A percentile compares a stretch with the other conserved stretches of the same genome.
These are phyloP conservation scores for Suillia variegata DNA, from an alignment of 2,888 invertebrate genomes.

Conservation along the genomic window DNA sequence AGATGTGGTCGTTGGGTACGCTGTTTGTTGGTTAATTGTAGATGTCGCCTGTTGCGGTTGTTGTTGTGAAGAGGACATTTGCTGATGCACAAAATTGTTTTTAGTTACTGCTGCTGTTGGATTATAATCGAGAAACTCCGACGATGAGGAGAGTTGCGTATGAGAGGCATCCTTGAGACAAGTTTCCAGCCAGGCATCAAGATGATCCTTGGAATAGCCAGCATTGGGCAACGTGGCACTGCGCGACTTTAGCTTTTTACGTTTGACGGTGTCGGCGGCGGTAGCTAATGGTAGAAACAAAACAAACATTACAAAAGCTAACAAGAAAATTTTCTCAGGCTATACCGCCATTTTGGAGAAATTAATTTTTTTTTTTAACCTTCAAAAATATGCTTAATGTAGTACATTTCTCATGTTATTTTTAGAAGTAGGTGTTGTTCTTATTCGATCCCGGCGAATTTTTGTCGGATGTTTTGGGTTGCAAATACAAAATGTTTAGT, in stretches of 20 bases:
- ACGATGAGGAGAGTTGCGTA: slow-evolving; percentile 58
- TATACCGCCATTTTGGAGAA: neutral
- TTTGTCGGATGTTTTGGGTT: too few relatives aligned
- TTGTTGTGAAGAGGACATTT: slow-evolving; percentile 2
- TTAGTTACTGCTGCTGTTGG: slow-evolving; percentile 40
- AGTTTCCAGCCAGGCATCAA: slow-evolving; percentile 60
- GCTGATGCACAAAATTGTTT: slow-evolving; percentile 19
- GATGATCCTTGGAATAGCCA: slow-evolving; percentile 54
- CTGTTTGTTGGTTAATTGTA: neutral
- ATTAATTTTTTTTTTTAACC: too few relatives aligned
- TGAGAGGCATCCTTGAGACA: slow-evolving; percentile 58
- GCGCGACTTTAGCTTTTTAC: slow-evolving; percentile 58
- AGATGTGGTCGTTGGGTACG: neutral
- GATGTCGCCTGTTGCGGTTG: slow-evolving; percentile 1
- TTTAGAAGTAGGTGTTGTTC: too few relatives aligned
- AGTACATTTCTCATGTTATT: too few relatives aligned
- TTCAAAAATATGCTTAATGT: too few relatives aligned
- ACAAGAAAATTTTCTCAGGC: neutral
- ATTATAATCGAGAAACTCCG: slow-evolving; percentile 59
- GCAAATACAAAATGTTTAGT: too few relatives aligned
- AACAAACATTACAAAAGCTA: neutral
- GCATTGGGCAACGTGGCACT: slow-evolving; percentile 38
- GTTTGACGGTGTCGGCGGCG: slow-evolving; percentile 52
- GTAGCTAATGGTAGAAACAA: slow-evolving; percentile 15
- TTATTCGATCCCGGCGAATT: too few relatives aligned